Conservation (phyloP, 2,113 vertebrate species). For the Dascyllus trimaculatus region DNA sequence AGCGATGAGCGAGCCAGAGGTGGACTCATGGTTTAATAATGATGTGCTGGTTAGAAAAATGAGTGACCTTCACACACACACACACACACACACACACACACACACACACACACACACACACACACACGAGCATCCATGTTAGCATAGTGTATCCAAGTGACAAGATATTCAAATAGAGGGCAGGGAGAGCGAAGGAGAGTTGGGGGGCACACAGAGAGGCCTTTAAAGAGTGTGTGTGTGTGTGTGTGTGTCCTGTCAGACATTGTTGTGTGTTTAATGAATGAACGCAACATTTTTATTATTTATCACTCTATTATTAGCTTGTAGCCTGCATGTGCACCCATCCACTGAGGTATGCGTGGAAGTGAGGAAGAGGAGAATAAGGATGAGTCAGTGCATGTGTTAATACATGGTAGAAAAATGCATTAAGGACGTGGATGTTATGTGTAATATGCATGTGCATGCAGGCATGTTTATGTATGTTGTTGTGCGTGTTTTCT, state of each 20-base stretch:
- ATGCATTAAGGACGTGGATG: neutral
- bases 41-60: conserved; percentile 53
- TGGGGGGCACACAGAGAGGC: neutral
- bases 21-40: conserved; percentile 63
- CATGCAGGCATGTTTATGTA: neutral
- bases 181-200: conserved; percentile 24
- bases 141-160: conserved; percentile 42
- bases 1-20: neutral
- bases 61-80: conserved; percentile 56
- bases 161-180: conserved; percentile 60
- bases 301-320: conserved; percentile 56
- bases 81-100: conserved; percentile 2
- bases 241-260: conserved; percentile 18
- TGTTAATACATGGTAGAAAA: too few relatives aligned
- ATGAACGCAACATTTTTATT: conserved; percentile 51
- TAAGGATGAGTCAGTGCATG: neutral
- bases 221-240: conserved; percentile 2
- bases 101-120: conserved; percentile 4
- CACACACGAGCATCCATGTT: conserved; percentile 28
- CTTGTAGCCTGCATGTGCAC: neutral
- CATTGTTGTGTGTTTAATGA: conserved; percentile 47
- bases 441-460: neutral
- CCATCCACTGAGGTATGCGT: too few relatives aligned
- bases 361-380: neutral
- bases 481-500: neutral